Evolutionary conservation across 1,140 invertebrate genomes (phyloP).

Genomic region (Dolichoris vasculosae): DNA sequence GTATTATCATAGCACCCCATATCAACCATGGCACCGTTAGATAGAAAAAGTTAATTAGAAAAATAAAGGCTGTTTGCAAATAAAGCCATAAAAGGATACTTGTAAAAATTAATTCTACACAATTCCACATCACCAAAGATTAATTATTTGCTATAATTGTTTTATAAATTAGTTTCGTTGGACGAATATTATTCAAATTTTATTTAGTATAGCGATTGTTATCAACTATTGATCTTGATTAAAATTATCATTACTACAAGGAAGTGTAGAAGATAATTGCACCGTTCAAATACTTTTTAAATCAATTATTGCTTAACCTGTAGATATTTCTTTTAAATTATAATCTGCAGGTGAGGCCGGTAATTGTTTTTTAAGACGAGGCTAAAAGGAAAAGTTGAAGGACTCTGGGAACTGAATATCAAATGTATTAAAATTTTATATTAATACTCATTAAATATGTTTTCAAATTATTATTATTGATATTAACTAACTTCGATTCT

Average conservation of each 20-base stretch:
- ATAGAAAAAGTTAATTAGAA: slow-evolving; percentile 60
- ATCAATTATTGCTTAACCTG: not conserved
- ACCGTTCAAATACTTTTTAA: not conserved
- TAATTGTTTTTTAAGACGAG: not conserved
- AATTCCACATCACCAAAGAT: slow-evolving; percentile 40
- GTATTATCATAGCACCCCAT: slow-evolving; percentile 60
- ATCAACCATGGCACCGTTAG: slow-evolving; percentile 66
- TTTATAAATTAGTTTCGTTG: not conserved
- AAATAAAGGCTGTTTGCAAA: slow-evolving; percentile 56
- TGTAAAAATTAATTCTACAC: slow-evolving; percentile 58
- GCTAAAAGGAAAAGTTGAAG: not conserved
- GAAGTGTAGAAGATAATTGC: not conserved
- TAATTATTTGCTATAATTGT: not conserved
- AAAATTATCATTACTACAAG: not conserved
- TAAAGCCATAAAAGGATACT: slow-evolving; percentile 63
- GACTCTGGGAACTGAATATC: not conserved
- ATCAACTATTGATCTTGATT: not conserved
- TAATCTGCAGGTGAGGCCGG: not conserved
- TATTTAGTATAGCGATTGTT: not conserved
- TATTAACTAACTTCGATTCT: not conserved
- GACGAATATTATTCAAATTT: not conserved
- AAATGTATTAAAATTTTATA: not conserved
- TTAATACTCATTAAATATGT: not conserved
- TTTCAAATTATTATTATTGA: slow-evolving; percentile 6
- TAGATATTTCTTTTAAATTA: not conserved